Conservation (phyloP, 2,888 invertebrate genomes). For the Erebia palarica region DNA sequence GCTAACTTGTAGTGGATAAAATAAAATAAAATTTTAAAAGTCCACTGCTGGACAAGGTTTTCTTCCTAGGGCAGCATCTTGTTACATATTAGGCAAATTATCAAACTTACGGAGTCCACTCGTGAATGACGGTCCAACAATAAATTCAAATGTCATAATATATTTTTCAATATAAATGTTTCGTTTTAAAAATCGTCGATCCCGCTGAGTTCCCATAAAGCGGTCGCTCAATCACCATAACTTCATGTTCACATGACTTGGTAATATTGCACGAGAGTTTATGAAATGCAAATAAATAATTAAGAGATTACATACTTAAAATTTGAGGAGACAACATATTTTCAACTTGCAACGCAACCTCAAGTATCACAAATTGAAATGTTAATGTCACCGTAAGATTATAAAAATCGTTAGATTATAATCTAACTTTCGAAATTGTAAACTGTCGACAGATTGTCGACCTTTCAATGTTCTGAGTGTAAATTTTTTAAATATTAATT, state of each 20-base stretch:
- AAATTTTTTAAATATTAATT: no score
- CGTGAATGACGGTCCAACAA: neutral
- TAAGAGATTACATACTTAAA: neutral
- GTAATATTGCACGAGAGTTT: neutral
- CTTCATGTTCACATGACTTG: constrained; percentile 1
- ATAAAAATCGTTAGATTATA: no score
- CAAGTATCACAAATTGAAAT: no score
- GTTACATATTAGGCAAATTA: neutral
- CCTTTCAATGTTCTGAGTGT: no score
- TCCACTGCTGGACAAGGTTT: no score
- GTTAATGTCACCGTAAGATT: no score
- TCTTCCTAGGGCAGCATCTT: no score
- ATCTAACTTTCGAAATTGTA: no score
- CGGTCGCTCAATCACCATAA: constrained; percentile 1
- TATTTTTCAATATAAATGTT: constrained; percentile 1
- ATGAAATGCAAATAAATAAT: neutral
- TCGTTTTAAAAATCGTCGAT: constrained; percentile 6
- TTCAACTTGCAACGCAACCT: neutral
- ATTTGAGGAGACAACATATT: neutral
- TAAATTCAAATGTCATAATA: constrained; percentile 6
- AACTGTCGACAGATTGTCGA: no score
- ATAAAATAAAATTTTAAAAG: no score
- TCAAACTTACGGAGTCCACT: neutral
- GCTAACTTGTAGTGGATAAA: no score
- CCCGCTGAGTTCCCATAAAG: constrained; percentile 13